These are phyloP conservation scores for Nyctalus aviator DNA, from an alignment of 2,797 vertebrate genomes.

Conservation along the genomic window DNA sequence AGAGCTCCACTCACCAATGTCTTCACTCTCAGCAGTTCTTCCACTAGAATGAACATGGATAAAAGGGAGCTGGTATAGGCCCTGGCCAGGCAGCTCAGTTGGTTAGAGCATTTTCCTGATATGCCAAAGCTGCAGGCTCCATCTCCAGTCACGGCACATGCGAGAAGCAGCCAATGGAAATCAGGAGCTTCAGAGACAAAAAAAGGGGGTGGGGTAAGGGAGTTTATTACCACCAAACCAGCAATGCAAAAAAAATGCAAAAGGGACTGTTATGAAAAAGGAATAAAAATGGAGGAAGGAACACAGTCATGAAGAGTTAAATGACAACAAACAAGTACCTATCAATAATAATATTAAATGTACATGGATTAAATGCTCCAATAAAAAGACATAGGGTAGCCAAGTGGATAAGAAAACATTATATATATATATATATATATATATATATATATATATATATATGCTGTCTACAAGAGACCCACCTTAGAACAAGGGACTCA, in stretches of 20 bases:
- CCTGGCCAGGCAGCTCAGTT: neutral
- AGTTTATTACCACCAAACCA: too few relatives aligned
- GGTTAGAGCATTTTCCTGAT: neutral
- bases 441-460: neutral
- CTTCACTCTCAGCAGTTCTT: neutral
- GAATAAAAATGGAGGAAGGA: neutral
- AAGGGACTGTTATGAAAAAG: too few relatives aligned
- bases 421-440: too few relatives aligned
- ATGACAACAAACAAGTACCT: too few relatives aligned
- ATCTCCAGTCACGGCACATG: neutral
- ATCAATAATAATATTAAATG: too few relatives aligned
- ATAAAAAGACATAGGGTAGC: neutral
- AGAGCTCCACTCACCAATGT: neutral
- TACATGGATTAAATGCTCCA: neutral
- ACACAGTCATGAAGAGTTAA: too few relatives aligned
- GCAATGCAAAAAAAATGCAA: too few relatives aligned
- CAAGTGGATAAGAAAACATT: neutral
- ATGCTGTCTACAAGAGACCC: too few relatives aligned
- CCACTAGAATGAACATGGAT: constrained; percentile 92
- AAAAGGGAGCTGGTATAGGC: constrained; percentile 86
- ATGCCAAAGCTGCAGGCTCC: neutral
- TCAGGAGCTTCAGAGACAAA: too few relatives aligned
- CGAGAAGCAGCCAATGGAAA: neutral
- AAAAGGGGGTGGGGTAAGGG: too few relatives aligned
- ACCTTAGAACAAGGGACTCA: too few relatives aligned